Evolutionary conservation across 2,888 invertebrate species (phyloP), one percentile per base, ranked within the genome.

Genomic region (Stomorhina lunata): DNA sequence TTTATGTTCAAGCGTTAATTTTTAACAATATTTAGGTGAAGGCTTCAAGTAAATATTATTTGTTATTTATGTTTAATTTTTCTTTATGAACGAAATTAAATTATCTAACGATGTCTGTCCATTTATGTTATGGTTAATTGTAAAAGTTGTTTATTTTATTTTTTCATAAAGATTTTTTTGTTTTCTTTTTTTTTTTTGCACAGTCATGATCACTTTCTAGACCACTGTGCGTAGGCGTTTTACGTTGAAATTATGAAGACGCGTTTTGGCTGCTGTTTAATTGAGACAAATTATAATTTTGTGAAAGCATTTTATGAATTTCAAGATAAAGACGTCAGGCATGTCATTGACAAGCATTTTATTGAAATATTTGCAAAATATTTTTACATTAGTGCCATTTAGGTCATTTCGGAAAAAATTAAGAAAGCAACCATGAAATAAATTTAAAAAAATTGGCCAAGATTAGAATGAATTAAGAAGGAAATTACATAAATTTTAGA

Each of bases 181-280:
- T n/a, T n/a, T n/a, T n/a, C n/a, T n/a, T n/a, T n/a, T n/a, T n/a
- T n/a, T n/a, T n/a, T n/a, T n/a, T n/a, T n/a, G n/a, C n/a, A n/a
- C n/a, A n/a, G n/a, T n/a, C n/a, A n/a, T n/a, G n/a, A n/a, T n/a
- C 22, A 69, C 69, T 77, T 77, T 77, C 61, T 77, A 53, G 1
- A 22, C 12, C 63, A 55, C 34, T 29, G 32, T 34, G 69, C 22
- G 78, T 69, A 53, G 69, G 77, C 69, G 69, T 71, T 71, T 59
- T 34, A 34, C 50, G 25, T 22, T 34, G 15, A 45, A 4, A 57
- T 69, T 37, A 43, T 69, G 43, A 7, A 25, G 45, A 9, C 37
- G 27, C 20, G 29, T 40, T 69, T 55, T 22, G 6, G n/a, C 40
- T 37, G 6, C 3, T 25, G n/a, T 32, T 29, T 48, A 45, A 65